Evolutionary conservation across 2,888 invertebrate species (phyloP), one percentile per base, ranked within the genome.

Genomic region (Malthinus flaveolus): DNA sequence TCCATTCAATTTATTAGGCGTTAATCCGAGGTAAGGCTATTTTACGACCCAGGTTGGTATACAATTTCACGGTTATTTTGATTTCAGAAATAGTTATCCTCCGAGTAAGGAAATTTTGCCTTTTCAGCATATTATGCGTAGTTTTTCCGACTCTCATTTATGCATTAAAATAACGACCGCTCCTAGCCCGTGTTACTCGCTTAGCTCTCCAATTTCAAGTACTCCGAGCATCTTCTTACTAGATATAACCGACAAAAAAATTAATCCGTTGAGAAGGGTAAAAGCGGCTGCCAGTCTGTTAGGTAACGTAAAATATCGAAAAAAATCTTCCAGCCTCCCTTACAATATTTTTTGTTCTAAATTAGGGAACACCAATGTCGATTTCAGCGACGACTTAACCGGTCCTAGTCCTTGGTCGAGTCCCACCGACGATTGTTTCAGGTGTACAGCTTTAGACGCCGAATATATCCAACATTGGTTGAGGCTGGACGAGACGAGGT

Each of bases 391-490:
- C 32, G 77, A 78, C 56, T 73, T 71, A 52, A 68, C 72, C 3
- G 75, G 78, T 75, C 48, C 52, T 3, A 67, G 76, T 11, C 85
- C 85, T 0, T 86, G 85, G 85, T 83, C 84, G 31, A 85, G 85
- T 67, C 82, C 83, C 2, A 74, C 80, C 13, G 85, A 85, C 49
- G 85, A 86, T 35, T 80, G 83, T 33, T 80, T 80, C 5, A 85
- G 85, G 42, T 83, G 84, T 39, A 81, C 84, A 0, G 82, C 83
- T 63, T 88, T 87, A 80, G 89, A 90, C 68, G 84, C 86, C 1
- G 89, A 89, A 71, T 89, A 88, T 67, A 86, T 90, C 44, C 89
- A 89, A 72, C 88, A 89, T 71, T 89, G 89, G 89, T 78, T 90
- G 49, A 84, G 87, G 72, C 76, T 89, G 67, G 89, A 89, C 71